Conservation (phyloP, 1,140 invertebrate species). For the Anagrus nilaparvatae region DNA sequence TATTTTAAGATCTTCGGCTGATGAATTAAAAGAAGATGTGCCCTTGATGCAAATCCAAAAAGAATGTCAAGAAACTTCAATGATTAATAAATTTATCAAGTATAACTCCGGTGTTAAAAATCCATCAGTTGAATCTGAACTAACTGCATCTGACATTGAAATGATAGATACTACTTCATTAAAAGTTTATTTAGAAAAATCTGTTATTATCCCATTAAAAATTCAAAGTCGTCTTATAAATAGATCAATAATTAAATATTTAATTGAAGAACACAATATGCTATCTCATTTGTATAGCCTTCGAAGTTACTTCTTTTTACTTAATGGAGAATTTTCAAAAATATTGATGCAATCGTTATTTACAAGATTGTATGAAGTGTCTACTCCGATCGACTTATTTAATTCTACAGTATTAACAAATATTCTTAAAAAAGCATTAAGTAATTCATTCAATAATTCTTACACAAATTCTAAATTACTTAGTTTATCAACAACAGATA, state of each 20-base stretch:
- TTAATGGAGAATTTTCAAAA: slow-evolving; percentile 66
- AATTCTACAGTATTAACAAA: slow-evolving; percentile 56
- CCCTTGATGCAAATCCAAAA: not conserved
- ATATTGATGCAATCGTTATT: slow-evolving; percentile 58
- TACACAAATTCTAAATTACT: slow-evolving; percentile 32
- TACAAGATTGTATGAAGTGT: slow-evolving; percentile 48
- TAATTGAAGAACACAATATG: slow-evolving; percentile 54
- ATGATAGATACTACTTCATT: slow-evolving; percentile 42
- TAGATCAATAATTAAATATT: slow-evolving; percentile 58
- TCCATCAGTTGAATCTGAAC: slow-evolving; percentile 15
- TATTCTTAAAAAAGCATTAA: slow-evolving; percentile 54
- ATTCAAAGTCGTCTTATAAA: slow-evolving; percentile 58
- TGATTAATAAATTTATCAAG: slow-evolving; percentile 20
- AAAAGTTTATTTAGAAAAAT: slow-evolving; percentile 53
- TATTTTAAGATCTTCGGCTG: slow-evolving; percentile 5
- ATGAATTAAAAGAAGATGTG: slow-evolving; percentile 10
- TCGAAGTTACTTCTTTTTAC: slow-evolving; percentile 61
- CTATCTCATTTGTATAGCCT: slow-evolving; percentile 59
- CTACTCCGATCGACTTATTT: slow-evolving; percentile 53
- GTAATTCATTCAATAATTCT: slow-evolving; percentile 30
- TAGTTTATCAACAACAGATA: slow-evolving; percentile 28
- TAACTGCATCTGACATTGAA: slow-evolving; percentile 33
- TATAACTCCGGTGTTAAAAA: slow-evolving; percentile 8
- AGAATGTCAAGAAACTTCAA: slow-evolving; percentile 12
- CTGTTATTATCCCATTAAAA: slow-evolving; percentile 54